Conservation (phyloP, 1,140 invertebrate species). For the Brachionus manjavacas region DNA sequence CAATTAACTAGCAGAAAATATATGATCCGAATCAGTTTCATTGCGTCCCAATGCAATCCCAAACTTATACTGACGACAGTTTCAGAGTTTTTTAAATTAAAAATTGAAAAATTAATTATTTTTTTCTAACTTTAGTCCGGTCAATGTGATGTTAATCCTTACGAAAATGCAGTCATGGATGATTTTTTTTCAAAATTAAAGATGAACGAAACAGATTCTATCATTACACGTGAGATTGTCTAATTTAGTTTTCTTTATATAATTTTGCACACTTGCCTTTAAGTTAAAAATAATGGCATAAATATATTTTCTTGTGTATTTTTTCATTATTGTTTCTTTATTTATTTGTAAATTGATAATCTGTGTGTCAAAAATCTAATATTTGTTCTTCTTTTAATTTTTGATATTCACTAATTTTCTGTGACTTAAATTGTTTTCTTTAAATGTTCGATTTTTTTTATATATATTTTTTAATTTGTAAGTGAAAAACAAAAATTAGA, state of each 20-base stretch:
- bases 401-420: neutral
- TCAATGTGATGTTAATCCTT: neutral
- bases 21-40: neutral
- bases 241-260: neutral
- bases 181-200: neutral
- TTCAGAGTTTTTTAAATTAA: neutral
- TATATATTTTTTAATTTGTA: neutral
- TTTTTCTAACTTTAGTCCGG: neutral
- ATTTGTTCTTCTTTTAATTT: neutral
- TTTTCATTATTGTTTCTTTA: neutral
- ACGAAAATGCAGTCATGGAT: neutral
- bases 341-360: neutral
- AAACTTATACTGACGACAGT: neutral
- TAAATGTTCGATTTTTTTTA: neutral
- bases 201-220: neutral
- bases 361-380: neutral
- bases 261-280: neutral
- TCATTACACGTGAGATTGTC: neutral
- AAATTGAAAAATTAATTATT: neutral
- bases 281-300: neutral
- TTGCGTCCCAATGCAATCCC: neutral
- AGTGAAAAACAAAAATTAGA: neutral
- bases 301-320: neutral
- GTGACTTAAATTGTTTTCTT: neutral
- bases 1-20: neutral